Percentiles rank a stretch among this genome's conserved stretches.
phyloP scores from a whole-genome alignment of 2,113 vertebrate species.

The Parus major region DNA sequence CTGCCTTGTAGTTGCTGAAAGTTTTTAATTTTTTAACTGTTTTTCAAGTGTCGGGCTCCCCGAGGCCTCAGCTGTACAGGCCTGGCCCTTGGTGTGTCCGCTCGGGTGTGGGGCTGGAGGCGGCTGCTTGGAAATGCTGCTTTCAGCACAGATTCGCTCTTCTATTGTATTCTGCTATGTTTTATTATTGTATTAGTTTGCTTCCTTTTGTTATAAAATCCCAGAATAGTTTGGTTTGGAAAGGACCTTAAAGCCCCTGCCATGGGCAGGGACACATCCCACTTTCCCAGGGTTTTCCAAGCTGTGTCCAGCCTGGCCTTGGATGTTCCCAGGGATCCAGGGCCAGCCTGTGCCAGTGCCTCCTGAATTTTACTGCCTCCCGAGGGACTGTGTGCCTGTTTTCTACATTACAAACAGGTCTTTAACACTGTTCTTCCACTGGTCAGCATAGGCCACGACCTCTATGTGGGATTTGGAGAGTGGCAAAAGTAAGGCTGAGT shows the following conservation, averaged over 20 bases:
- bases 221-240: neutral
- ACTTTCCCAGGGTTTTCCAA: neutral
- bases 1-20: no score
- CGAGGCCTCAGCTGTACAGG: no score
- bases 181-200: neutral
- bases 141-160: neutral
- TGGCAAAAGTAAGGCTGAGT: neutral
- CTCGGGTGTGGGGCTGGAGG: neutral
- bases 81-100: accelerated
- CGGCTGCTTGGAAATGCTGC: neutral
- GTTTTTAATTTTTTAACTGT: accelerated
- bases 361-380: neutral
- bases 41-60: no score
- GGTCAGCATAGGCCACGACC: neutral
- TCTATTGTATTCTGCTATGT: accelerated
- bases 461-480: accelerated
- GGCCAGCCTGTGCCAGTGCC: neutral
- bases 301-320: neutral
- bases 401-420: neutral
- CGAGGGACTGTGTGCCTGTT: neutral
- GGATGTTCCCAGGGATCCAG: neutral
- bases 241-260: neutral
- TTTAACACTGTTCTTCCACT: neutral
- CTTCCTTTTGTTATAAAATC: neutral
- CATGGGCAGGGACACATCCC: neutral